Conservation (phyloP, 1,140 invertebrate species). For the Hestina assimilis region DNA sequence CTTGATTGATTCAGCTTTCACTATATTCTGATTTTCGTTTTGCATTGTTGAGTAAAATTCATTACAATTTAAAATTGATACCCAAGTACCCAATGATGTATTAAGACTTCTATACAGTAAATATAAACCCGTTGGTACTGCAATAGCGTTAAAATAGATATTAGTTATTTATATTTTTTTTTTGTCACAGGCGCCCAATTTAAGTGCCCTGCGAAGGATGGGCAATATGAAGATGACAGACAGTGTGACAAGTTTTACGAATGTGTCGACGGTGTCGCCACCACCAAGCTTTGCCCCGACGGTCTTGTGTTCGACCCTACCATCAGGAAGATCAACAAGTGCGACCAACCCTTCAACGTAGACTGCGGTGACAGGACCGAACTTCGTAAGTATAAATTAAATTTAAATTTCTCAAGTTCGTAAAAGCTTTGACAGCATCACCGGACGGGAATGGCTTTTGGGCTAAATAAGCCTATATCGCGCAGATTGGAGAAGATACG, state of each 20-base stretch:
- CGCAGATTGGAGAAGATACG: no score
- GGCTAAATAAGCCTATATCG: no score
- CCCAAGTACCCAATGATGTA: no score
- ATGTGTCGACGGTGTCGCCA: slow-evolving; percentile 85
- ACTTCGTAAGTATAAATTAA: slow-evolving; percentile 85
- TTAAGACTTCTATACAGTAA: no score
- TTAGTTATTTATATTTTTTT: background rate
- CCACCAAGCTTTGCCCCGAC: slow-evolving; percentile 89
- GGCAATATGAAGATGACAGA: slow-evolving; percentile 86
- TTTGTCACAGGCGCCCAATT: slow-evolving; percentile 81
- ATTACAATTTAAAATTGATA: no score
- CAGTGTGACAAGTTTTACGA: slow-evolving; percentile 94
- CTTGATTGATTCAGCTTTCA: slow-evolving; percentile 40
- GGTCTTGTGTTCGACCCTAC: slow-evolving; percentile 91
- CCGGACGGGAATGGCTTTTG: no score
- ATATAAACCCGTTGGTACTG: no score
- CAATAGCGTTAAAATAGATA: no score
- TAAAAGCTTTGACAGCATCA: no score
- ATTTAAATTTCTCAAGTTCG: no score
- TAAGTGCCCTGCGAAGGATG: slow-evolving; percentile 87
- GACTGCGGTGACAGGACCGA: slow-evolving; percentile 91
- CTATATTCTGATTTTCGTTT: slow-evolving; percentile 12
- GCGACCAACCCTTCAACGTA: slow-evolving; percentile 93
- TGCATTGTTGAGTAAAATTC: no score
- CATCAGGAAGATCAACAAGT: slow-evolving; percentile 92